Evolutionary conservation across 2,113 vertebrate genomes (phyloP).

Genomic region (Lagopus muta): DNA sequence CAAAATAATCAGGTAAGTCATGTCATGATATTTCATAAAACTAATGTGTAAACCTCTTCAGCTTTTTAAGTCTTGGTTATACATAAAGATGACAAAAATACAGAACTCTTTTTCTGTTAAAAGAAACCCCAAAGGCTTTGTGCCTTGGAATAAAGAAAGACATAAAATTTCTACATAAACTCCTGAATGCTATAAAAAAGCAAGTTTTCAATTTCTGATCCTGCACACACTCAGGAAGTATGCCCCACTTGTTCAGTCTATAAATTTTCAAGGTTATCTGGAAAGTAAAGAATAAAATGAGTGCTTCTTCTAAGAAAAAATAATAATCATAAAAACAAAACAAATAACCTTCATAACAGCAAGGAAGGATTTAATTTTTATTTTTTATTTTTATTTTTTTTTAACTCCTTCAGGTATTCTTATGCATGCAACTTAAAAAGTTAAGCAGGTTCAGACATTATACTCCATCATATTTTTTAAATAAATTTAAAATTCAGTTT

Average conservation of each 20-base stretch:
- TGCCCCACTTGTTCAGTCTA: slow-evolving; percentile 18
- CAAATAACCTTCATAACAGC: background rate
- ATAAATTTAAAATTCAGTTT: slow-evolving; percentile 8
- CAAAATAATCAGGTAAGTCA: background rate
- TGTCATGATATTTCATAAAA: background rate
- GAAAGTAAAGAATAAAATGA: slow-evolving; percentile 31
- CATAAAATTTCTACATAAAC: slow-evolving; percentile 43
- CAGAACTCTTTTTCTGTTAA: background rate
- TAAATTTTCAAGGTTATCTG: slow-evolving; percentile 61
- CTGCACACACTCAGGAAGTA: slow-evolving; percentile 5
- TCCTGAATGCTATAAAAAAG: slow-evolving; percentile 49
- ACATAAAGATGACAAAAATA: background rate
- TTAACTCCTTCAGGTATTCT: background rate
- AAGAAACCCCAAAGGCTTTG: background rate
- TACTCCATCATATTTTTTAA: background rate
- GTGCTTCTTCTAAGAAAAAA: background rate
- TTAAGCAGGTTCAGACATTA: background rate
- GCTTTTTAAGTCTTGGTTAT: background rate
- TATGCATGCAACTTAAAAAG: background rate
- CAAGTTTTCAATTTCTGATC: slow-evolving; percentile 23
- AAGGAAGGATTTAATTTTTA: background rate
- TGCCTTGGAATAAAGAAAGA: slow-evolving; percentile 29
- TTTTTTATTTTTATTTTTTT: background rate
- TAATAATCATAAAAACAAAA: background rate
- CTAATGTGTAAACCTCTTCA: background rate